Conservation (phyloP, 1,140 invertebrate genomes). For the Zaprionus lachaisei region DNA sequence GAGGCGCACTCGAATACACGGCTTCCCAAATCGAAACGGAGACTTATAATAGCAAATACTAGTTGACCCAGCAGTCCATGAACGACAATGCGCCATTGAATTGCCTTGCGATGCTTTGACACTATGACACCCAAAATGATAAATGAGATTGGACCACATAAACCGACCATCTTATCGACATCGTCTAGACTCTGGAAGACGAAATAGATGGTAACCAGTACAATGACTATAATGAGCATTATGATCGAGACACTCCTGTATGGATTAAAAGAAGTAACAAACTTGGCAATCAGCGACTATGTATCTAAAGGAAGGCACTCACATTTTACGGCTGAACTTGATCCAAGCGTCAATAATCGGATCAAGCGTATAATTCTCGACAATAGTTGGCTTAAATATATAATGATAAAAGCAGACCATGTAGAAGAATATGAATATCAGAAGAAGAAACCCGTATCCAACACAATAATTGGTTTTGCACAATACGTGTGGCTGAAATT, state of each 20-base stretch:
- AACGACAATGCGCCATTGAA: conserved; percentile 91
- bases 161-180: conserved; percentile 20
- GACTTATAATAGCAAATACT: conserved; percentile 91
- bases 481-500: conserved; percentile 14
- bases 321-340: conserved; percentile 42
- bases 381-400: conserved; percentile 47
- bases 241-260: conserved; percentile 34
- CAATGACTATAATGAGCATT: conserved; percentile 28
- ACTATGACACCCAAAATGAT: conserved; percentile 85
- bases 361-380: conserved; percentile 11
- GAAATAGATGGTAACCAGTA: conserved; percentile 9
- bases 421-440: conserved; percentile 37
- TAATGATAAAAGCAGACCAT: conserved; percentile 53
- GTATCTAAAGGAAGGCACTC: conserved; percentile 4
- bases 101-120: conserved; percentile 85
- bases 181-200: conserved; percentile 35
- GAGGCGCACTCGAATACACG: conserved; percentile 91
- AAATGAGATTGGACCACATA: conserved; percentile 86
- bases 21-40: conserved; percentile 91
- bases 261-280: not conserved
- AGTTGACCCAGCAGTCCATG: conserved; percentile 94
- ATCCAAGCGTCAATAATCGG: conserved; percentile 46
- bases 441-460: conserved; percentile 41
- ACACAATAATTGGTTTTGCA: conserved; percentile 47
- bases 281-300: not conserved